Evolutionary conservation across 2,113 vertebrate genomes (phyloP), one percentile per base, ranked within the genome.

Genomic region (Corapipo altera): DNA sequence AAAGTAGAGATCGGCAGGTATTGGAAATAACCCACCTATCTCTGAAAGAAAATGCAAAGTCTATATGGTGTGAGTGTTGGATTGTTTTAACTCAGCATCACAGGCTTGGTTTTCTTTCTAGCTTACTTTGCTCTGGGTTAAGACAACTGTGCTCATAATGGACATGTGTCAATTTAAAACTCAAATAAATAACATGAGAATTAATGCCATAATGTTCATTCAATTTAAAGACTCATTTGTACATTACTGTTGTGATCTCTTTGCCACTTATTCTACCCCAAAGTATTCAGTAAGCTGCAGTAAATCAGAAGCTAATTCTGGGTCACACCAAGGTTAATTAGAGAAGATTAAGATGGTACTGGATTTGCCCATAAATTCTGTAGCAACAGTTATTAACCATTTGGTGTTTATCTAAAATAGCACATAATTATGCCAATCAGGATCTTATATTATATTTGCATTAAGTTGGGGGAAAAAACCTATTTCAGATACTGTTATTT

Each of bases 1-100:
- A 97, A 93, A 95, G 90, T 55, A 93, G 88, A 96, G 92, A 96
- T 96, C 49, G 8, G 59, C 93, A 97, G 88, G 91, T 97, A 97
- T 85, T 94, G 87, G 91, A 94, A 96, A 92, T 79, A 94, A 90
- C n/a, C 26, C 72, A 89, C 72, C 93, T 87, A 86, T 89, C 75
- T 93, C 71, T 89, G 82, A 89, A 83, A 95, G 71, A 86, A 95
- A 95, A 69, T 84, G 52, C n/a, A 21, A 79, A 95, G 59, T 35
- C 62, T 84, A 21, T 82, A 16, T 39, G 59, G 39, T 77, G 35
- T n/a, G n/a, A 72, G 27, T 12, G 15, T 39, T 71, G 41, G 13
- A 24, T 78, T 91, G 43, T 71, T 83, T 90, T 61, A 84, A 78
- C 35, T 84, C 1, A 0, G 35, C 32, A 12, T 37, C 57, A 19